Conservation (phyloP, 2,113 vertebrate genomes). For the Labeo catla region DNA sequence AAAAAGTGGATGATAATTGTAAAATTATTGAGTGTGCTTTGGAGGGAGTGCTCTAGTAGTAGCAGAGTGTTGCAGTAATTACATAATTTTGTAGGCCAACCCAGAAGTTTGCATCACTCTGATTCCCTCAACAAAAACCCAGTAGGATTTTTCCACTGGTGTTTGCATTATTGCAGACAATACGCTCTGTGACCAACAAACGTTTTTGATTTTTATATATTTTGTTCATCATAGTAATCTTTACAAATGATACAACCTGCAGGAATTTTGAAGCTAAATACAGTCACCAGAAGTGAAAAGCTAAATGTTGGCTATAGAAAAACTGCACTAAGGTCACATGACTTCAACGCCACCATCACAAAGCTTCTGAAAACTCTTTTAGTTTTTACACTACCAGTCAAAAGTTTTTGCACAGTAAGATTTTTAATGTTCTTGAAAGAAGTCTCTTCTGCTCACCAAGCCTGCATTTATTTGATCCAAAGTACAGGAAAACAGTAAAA, state of each 20-base stretch:
- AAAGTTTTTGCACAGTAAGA: too few relatives aligned
- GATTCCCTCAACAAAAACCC: background rate
- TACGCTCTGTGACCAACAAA: background rate
- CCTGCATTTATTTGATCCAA: too few relatives aligned
- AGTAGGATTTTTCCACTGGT: background rate
- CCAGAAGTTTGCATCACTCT: background rate
- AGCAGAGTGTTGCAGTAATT: background rate
- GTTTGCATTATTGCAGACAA: background rate
- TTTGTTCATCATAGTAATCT: background rate
- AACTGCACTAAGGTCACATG: background rate
- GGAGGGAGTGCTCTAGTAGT: background rate
- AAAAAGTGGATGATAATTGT: background rate
- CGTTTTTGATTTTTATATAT: background rate
- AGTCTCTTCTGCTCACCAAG: too few relatives aligned
- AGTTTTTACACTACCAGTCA: too few relatives aligned
- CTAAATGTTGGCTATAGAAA: background rate
- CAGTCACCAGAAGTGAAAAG: background rate
- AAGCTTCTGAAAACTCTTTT: background rate
- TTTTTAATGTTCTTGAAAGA: too few relatives aligned
- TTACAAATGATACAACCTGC: background rate
- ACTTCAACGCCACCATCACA: background rate
- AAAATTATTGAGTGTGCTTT: background rate
- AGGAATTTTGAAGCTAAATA: background rate
- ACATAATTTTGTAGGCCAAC: background rate
- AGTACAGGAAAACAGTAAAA: too few relatives aligned